phyloP scores from a whole-genome alignment of 2,113 vertebrate genomes.

The Apodemus speciosus region DNA sequence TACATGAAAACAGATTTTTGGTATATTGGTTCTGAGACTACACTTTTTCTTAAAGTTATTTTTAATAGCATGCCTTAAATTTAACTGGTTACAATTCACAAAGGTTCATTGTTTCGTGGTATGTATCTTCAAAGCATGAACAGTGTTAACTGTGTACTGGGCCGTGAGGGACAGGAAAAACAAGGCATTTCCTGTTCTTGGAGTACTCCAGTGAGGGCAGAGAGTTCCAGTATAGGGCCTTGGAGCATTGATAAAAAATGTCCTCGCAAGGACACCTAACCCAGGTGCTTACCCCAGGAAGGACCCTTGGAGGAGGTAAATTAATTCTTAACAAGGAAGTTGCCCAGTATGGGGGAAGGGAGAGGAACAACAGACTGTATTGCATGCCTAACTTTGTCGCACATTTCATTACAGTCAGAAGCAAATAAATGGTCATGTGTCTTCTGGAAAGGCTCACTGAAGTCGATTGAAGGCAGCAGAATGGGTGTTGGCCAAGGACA shows the following conservation, averaged over 20 bases:
- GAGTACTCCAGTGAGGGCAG: neutral
- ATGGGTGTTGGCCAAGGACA: neutral
- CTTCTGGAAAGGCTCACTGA: slow-evolving; percentile 34
- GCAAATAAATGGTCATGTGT: neutral
- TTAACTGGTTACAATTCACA: slow-evolving; percentile 27
- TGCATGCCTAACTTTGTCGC: neutral
- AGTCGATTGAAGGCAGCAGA: neutral
- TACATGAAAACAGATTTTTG: slow-evolving; percentile 17
- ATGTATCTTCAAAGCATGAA: neutral
- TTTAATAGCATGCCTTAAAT: slow-evolving; percentile 21
- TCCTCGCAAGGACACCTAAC: neutral
- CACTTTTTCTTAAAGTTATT: slow-evolving; percentile 17
- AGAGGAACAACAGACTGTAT: neutral
- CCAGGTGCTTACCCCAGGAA: neutral
- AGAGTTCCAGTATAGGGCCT: neutral
- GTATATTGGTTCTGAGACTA: slow-evolving; percentile 5
- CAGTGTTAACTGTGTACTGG: neutral
- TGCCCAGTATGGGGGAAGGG: neutral
- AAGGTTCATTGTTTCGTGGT: neutral
- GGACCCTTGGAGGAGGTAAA: neutral
- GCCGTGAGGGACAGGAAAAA: neutral
- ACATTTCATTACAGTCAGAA: neutral
- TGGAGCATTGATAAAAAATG: neutral
- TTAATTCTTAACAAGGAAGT: neutral
- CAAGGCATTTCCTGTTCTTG: slow-evolving; percentile 7